These are phyloP conservation scores for Emydocephalus ijimae DNA, from an alignment of 2,113 vertebrate genomes.

Conservation along the genomic window DNA sequence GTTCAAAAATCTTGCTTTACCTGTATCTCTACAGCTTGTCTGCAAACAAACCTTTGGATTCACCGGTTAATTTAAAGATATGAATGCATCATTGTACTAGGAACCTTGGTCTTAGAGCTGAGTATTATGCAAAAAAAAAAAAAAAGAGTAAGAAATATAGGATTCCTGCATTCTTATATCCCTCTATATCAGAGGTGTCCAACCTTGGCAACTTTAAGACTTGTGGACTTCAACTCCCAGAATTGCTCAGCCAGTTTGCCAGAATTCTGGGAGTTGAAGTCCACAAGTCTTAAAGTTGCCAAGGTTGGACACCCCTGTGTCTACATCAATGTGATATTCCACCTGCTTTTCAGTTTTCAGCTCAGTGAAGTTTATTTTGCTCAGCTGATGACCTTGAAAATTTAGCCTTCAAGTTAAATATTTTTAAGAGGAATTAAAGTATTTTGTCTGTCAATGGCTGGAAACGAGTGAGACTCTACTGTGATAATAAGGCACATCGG, in stretches of 20 bases:
- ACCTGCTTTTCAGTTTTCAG: background rate
- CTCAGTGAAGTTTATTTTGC: background rate
- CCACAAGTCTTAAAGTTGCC: too few species aligned
- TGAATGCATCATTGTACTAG: background rate
- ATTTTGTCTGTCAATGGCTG: background rate
- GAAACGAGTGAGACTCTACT: background rate
- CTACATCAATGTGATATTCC: slow-evolving; percentile 1
- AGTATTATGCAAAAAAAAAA: background rate
- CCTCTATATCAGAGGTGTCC: background rate
- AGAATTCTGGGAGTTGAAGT: too few species aligned
- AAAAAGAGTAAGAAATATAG: background rate
- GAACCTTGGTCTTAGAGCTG: background rate
- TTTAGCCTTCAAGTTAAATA: background rate
- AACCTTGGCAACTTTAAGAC: too few species aligned
- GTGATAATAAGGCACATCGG: background rate
- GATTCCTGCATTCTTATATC: background rate
- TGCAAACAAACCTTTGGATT: background rate
- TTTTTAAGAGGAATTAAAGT: background rate
- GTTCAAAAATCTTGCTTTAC: background rate
- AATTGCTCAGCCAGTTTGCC: too few species aligned
- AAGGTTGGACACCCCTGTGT: too few species aligned
- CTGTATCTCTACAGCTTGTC: background rate
- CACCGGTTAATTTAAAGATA: background rate
- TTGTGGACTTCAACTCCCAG: too few species aligned
- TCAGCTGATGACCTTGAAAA: slow-evolving; percentile 2